Base-by-base conservation (phyloP, 2,888 invertebrate species). In the Latheticus oryzae region DNA sequence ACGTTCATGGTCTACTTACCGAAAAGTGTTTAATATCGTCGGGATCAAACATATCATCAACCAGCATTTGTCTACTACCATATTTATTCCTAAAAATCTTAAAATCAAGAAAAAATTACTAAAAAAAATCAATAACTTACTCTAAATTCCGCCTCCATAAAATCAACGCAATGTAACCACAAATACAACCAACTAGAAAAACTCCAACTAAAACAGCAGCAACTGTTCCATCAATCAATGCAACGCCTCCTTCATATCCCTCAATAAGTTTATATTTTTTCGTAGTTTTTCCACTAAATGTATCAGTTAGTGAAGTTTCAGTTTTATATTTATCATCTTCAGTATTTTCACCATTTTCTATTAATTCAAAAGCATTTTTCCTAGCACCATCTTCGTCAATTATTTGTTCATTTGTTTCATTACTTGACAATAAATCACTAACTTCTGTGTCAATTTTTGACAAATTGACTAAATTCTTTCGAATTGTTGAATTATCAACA, bases 11-110 rank as follows among this genome's bases (percentile, higher is more conserved):
- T 26, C 3, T n/a, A 63, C 73, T 77, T 73, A 81, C 80, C 73
- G 79, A 78, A 65, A 79, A 81, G 62, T 81, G 75, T 45, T 73
- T 76, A 58, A 79, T 70, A 61, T 80, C 79, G 51, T 74, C 76
- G 5, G 75, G 64, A 54, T 68, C 72, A 50, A 79, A 77, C 42
- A 79, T 77, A 28, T 71, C 80, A 47, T 81, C 80, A 15, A 81
- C 78, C 4, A 82, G 71, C 59, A 81, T 68, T 52, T 81, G 78
- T 7, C 80, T 73, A 63, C 78, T 79, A 7, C 74, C 74, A 60
- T 75, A 76, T 38, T 77, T 76, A 19, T 74, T 74, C 57, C 78
- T 75, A 63, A 64, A 76, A 64, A 70, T 74, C 48, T 57, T 45
- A 45, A 13, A 7, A 28, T 38, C 15, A 8, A 5, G 17, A n/a